phyloP scores from a whole-genome alignment of 2,113 vertebrate genomes.

The Gymnorhina tibicen region DNA sequence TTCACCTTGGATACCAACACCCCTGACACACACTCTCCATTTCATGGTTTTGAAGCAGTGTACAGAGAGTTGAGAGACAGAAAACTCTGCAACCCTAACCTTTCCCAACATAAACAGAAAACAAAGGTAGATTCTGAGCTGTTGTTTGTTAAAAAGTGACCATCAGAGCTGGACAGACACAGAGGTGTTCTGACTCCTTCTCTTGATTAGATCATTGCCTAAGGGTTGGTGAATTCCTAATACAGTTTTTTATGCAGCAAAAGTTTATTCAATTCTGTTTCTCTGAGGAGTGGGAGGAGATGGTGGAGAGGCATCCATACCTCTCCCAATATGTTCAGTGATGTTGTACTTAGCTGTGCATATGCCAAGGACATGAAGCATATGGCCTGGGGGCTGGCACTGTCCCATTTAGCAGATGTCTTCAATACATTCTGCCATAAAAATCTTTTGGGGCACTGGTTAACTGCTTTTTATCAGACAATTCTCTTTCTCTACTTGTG shows the following conservation, averaged over 20 bases:
- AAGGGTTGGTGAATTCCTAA: constrained; percentile 34
- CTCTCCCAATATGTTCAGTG: constrained; percentile 66
- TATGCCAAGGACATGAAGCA: constrained; percentile 66
- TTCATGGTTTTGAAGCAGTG: not conserved
- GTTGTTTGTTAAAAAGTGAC: not conserved
- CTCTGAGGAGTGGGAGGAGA: constrained; percentile 25
- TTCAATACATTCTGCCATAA: constrained; percentile 62
- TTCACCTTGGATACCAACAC: not conserved
- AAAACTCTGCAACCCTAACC: not conserved
- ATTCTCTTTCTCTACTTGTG: constrained; percentile 35
- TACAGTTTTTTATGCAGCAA: constrained; percentile 25
- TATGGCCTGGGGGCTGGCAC: constrained; percentile 69
- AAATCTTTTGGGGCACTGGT: constrained; percentile 50
- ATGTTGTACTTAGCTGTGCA: constrained; percentile 48
- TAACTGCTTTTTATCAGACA: constrained; percentile 67
- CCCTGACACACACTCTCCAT: not conserved
- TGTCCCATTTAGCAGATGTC: constrained; percentile 72
- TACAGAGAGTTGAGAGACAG: not conserved
- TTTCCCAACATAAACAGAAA: not conserved
- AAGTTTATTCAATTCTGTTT: constrained; percentile 45
- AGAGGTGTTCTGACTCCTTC: not conserved
- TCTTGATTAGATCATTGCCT: constrained; percentile 20
- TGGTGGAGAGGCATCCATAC: constrained; percentile 6
- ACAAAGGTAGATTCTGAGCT: not conserved
- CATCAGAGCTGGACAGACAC: not conserved